Percentiles rank a stretch among this genome's conserved stretches.
phyloP scores from a whole-genome alignment of 2,113 vertebrate genomes.

The Vulpes vulpes region DNA sequence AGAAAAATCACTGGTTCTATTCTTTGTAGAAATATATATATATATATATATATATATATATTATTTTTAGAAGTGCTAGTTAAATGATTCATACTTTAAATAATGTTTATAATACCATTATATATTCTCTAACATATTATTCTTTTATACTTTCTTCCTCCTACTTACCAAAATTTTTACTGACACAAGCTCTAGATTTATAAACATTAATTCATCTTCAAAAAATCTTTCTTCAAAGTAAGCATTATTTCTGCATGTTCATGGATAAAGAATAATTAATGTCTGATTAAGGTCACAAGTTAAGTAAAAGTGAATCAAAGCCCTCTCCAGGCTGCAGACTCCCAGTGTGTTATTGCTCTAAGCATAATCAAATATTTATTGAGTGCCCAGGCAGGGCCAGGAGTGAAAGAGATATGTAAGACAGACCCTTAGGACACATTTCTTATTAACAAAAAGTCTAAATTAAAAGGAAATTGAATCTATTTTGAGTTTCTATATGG shows the following conservation, averaged over 20 bases:
- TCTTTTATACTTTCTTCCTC: not conserved
- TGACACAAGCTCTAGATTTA: constrained; percentile 40
- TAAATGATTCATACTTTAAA: constrained; percentile 2
- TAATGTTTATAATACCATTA: not conserved
- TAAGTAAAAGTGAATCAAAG: constrained; percentile 57
- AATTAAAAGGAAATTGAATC: constrained; percentile 67
- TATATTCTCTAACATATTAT: not conserved
- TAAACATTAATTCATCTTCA: constrained; percentile 36
- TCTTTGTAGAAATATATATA: not conserved
- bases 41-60: not conserved
- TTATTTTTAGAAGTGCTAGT: not conserved
- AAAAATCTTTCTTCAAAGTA: constrained; percentile 44
- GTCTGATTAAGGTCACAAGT: constrained; percentile 59
- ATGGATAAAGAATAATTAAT: constrained; percentile 58
- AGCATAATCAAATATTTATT: constrained; percentile 74
- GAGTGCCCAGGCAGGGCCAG: not conserved
- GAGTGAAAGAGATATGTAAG: constrained; percentile 56
- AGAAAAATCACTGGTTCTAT: not conserved
- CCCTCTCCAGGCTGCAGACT: not conserved
- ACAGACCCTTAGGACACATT: constrained; percentile 59
- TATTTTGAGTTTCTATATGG: constrained; percentile 47
- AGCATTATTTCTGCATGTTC: constrained; percentile 53
- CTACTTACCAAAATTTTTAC: constrained; percentile 53
- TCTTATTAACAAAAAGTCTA: constrained; percentile 64
- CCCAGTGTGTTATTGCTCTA: constrained; percentile 2